These are phyloP conservation scores for Patiria pectinifera DNA, from an alignment of 53 echinoderm and acorn worm species.

Conservation along the genomic window DNA sequence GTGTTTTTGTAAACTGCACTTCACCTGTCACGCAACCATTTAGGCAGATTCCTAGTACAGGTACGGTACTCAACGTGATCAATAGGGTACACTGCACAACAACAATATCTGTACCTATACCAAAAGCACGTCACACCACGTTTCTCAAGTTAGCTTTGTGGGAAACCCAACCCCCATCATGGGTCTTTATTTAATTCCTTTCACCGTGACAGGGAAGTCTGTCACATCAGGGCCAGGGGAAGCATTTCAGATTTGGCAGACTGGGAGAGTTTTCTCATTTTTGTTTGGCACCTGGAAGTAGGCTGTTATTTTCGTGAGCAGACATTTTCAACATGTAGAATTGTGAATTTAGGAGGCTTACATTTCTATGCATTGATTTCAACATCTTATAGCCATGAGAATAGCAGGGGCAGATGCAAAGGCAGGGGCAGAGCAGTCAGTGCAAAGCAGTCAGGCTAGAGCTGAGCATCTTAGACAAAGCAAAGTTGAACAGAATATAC, in stretches of 20 bases:
- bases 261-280: neutral
- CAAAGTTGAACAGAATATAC: too few species aligned
- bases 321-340: neutral
- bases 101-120: too few species aligned
- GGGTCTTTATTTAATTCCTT: neutral
- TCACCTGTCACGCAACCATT: too few species aligned
- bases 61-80: too few species aligned
- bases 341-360: neutral
- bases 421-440: too few species aligned
- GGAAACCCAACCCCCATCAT: neutral
- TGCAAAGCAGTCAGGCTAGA: too few species aligned
- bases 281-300: neutral
- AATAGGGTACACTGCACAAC: too few species aligned
- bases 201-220: neutral
- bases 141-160: neutral
- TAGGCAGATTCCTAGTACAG: too few species aligned
- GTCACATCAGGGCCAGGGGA: neutral
- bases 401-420: neutral
- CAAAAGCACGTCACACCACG: too few species aligned
- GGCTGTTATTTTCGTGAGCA: neutral
- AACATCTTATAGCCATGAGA: neutral
- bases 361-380: neutral
- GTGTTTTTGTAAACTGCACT: too few species aligned
- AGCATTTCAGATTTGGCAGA: neutral
- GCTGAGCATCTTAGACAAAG: too few species aligned